A percentile compares a stretch with the other conserved stretches of the same genome.
phyloP scores from a whole-genome alignment of 2,797 vertebrate genomes.

The Cephalopachus bancanus region DNA sequence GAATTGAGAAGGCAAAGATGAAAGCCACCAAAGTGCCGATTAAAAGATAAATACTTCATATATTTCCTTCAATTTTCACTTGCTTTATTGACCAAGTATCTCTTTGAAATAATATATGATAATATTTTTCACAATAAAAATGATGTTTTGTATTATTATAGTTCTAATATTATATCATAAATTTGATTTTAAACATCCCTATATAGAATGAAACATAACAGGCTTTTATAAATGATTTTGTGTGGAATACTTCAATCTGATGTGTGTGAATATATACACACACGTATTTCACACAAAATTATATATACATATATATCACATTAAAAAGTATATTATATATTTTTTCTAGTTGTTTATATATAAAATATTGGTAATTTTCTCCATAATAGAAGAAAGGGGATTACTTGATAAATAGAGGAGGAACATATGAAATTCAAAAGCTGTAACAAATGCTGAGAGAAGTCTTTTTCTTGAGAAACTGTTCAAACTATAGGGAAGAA shows the following conservation, averaged over 20 bases:
- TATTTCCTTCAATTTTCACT: not conserved
- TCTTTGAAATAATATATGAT: not conserved
- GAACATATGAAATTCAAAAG: not conserved
- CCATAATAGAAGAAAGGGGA: not conserved
- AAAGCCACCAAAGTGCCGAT: not conserved
- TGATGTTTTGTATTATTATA: not conserved
- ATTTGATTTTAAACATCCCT: not conserved
- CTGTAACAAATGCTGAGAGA: not conserved
- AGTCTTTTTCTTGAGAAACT: not conserved
- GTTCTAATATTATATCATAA: conserved; percentile 36
- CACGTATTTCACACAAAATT: not conserved
- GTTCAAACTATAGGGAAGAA: not conserved
- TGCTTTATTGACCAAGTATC: conserved; percentile 26
- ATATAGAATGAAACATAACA: not conserved
- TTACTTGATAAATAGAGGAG: not conserved
- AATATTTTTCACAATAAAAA: not conserved
- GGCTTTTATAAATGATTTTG: not conserved
- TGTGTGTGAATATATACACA: not conserved
- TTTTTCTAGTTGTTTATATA: not conserved
- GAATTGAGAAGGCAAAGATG: not conserved
- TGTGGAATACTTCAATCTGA: not conserved
- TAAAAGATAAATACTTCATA: not conserved
- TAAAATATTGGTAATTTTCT: not conserved
- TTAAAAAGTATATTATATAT: not conserved
- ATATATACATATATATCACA: not conserved